Conservation (phyloP, 1,140 invertebrate species). For the Paracyclopina nana region DNA sequence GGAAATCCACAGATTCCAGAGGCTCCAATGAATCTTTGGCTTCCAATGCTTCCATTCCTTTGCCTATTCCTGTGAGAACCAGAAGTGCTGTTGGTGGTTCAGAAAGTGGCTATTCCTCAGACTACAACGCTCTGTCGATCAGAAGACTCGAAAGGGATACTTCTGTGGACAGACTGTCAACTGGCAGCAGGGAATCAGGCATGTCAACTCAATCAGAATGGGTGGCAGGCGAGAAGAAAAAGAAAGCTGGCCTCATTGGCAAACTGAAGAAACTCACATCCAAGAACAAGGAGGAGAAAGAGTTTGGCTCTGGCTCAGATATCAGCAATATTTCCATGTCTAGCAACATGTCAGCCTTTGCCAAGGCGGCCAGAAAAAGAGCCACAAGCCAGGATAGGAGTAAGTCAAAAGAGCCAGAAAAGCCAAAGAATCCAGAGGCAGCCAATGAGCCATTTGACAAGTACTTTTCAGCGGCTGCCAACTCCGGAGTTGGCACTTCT, state of each 20-base stretch:
- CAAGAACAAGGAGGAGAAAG: not conserved
- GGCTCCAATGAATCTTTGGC: not conserved
- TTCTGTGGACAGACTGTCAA: conserved; percentile 7
- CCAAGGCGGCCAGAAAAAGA: not conserved
- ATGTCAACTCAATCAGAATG: conserved; percentile 11
- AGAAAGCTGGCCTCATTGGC: conserved; percentile 1
- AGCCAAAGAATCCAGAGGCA: not conserved
- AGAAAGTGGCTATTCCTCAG: conserved; percentile 4
- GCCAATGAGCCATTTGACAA: conserved; percentile 14
- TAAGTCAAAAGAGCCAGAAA: not conserved
- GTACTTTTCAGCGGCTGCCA: conserved; percentile 3
- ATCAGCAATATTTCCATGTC: conserved; percentile 6
- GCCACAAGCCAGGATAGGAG: not conserved
- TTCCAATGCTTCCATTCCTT: conserved; percentile 8
- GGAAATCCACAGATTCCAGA: not conserved
- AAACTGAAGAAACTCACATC: conserved; percentile 10
- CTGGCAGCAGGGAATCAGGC: not conserved
- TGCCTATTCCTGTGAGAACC: conserved; percentile 10
- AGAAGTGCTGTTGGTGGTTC: not conserved
- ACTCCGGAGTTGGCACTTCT: not conserved
- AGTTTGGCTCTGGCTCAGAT: conserved; percentile 13
- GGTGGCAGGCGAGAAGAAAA: conserved; percentile 8
- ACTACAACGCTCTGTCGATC: conserved; percentile 4
- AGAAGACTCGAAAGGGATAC: conserved; percentile 13
- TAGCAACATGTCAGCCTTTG: not conserved